Evolutionary conservation across 2,888 invertebrate species (phyloP).

Genomic region (Formica aserva): DNA sequence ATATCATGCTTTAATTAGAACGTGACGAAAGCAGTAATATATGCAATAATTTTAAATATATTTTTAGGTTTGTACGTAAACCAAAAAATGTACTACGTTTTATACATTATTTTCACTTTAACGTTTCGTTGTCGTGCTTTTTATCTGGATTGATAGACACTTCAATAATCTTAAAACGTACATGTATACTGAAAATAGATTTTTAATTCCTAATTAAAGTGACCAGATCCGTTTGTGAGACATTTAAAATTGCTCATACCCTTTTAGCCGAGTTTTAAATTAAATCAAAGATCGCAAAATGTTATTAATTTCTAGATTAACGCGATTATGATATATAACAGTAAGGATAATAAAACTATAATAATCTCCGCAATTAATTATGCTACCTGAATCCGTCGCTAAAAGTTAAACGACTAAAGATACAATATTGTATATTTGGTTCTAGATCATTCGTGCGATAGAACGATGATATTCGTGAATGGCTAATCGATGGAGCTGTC

Average conservation of each 20-base stretch:
- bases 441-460: neutral
- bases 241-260: neutral
- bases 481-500: slow-evolving; percentile 10
- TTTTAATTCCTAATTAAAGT: neutral
- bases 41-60: neutral
- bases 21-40: neutral
- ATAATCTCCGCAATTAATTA: neutral
- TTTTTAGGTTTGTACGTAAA: neutral
- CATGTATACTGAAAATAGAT: neutral
- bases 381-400: neutral
- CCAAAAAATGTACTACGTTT: neutral
- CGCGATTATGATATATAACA: neutral
- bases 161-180: neutral
- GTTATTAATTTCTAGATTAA: slow-evolving; percentile 3
- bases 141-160: neutral
- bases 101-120: neutral
- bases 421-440: neutral
- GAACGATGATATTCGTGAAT: slow-evolving; percentile 2
- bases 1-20: neutral
- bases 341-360: neutral
- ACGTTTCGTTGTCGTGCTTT: neutral
- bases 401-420: no score
- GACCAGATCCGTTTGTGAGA: neutral
- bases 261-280: neutral
- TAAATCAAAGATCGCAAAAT: neutral